A percentile compares a stretch with the other conserved stretches of the same genome.
Conservation (phyloP, 1,140 invertebrate genomes). For the Drosophila navojoa region DNA sequence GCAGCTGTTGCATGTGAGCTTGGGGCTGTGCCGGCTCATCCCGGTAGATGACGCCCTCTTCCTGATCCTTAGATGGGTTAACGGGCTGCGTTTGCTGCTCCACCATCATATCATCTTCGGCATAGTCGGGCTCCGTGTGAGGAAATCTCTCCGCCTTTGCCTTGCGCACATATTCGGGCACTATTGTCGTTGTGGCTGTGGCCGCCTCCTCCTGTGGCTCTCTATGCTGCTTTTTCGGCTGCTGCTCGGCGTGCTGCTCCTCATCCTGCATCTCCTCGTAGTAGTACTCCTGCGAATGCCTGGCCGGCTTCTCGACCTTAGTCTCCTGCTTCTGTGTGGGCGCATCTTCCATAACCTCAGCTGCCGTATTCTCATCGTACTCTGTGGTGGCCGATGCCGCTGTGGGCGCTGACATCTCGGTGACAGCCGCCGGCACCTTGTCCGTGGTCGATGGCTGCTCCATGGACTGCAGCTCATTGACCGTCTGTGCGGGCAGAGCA, state of each 20-base stretch:
- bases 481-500: conserved; percentile 18
- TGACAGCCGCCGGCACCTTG: background rate
- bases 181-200: conserved; percentile 36
- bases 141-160: conserved; percentile 64
- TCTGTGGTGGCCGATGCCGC: conserved; percentile 16
- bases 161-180: conserved; percentile 77
- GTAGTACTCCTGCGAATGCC: conserved; percentile 51
- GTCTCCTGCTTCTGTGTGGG: conserved; percentile 44
- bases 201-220: conserved; percentile 15
- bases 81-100: conserved; percentile 36
- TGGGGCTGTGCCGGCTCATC: conserved; percentile 55
- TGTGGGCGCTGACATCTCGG: conserved; percentile 27
- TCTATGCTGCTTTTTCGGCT: conserved; percentile 6
- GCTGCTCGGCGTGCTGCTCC: conserved; percentile 9
- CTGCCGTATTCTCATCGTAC: conserved; percentile 47
- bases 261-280: conserved; percentile 54
- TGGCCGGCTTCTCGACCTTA: conserved; percentile 29
- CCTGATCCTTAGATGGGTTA: conserved; percentile 22
- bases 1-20: conserved; percentile 55
- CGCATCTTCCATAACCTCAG: conserved; percentile 55
- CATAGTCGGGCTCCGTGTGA: conserved; percentile 48
- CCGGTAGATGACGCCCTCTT: conserved; percentile 36
- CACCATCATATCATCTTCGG: conserved; percentile 40
- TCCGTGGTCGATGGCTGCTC: conserved; percentile 42
- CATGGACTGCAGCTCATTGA: conserved; percentile 25